phyloP scores from a whole-genome alignment of 1,140 invertebrate genomes.

The Penaeus chinensis region DNA sequence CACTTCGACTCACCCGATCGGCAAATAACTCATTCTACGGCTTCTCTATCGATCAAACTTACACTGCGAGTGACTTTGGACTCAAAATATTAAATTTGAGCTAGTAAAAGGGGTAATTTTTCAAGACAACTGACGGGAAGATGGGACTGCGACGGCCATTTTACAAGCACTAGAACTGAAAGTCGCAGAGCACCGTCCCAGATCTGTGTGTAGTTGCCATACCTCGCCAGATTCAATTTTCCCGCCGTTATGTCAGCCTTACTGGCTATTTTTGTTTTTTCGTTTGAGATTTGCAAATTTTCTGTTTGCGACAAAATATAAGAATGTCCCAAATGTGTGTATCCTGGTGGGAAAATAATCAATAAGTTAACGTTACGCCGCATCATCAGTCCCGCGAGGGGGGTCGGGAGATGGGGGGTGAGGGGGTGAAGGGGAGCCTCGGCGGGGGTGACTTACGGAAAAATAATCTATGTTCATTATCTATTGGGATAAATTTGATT shows the following conservation, averaged over 20 bases:
- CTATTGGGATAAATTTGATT: conserved; percentile 19
- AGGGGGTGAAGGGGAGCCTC: background rate
- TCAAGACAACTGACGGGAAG: conserved; percentile 15
- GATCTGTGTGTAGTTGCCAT: conserved; percentile 23
- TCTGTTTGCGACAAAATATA: too few relatives aligned
- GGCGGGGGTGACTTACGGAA: conserved; percentile 43
- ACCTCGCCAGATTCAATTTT: background rate
- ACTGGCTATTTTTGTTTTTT: too few relatives aligned
- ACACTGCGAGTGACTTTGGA: conserved; percentile 16
- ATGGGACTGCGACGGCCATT: conserved; percentile 34
- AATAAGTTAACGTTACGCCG: background rate
- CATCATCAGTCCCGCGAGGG: conserved; percentile 35
- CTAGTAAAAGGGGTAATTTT: conserved; percentile 37
- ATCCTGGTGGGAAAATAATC: too few relatives aligned
- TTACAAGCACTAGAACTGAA: conserved; percentile 49
- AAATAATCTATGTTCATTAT: conserved; percentile 39
- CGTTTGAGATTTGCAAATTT: too few relatives aligned
- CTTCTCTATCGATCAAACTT: conserved; percentile 29
- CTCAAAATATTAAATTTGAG: conserved; percentile 40
- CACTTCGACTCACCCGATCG: conserved; percentile 27
- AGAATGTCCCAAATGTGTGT: too few relatives aligned
- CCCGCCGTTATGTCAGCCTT: too few relatives aligned
- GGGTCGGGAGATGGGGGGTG: conserved; percentile 7
- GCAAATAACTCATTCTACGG: conserved; percentile 32
- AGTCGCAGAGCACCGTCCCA: conserved; percentile 39